A percentile compares a stretch with the other conserved stretches of the same genome.
phyloP scores from a whole-genome alignment of 2,888 invertebrate species.

The Panopea generosa region DNA sequence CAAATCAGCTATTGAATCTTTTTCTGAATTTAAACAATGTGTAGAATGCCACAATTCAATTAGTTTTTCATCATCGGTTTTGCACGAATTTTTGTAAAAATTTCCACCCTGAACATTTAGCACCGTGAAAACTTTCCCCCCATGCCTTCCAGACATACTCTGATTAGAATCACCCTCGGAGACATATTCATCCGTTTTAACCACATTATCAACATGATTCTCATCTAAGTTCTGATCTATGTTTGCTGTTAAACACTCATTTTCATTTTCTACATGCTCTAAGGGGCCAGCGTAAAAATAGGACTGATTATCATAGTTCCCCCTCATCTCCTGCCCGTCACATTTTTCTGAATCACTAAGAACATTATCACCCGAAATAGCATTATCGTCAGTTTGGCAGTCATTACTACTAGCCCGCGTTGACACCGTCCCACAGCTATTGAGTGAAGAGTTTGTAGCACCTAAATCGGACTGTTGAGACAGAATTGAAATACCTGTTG shows the following conservation, averaged over 20 bases:
- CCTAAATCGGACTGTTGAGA: conserved; percentile 63
- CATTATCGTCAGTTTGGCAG: conserved; percentile 45
- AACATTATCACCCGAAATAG: conserved; percentile 23
- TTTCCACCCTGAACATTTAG: conserved; percentile 70
- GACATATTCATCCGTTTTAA: conserved; percentile 13
- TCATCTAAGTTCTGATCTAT: not conserved
- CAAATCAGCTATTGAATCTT: conserved; percentile 60
- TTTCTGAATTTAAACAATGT: conserved; percentile 59
- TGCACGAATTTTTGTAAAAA: conserved; percentile 62
- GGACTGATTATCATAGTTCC: conserved; percentile 59
- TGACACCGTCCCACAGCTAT: conserved; percentile 57
- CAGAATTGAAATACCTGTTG: conserved; percentile 60
- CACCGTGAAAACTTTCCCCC: conserved; percentile 72
- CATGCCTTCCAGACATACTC: conserved; percentile 40
- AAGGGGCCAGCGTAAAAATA: conserved; percentile 66
- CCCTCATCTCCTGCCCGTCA: conserved; percentile 22
- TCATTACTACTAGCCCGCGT: conserved; percentile 61
- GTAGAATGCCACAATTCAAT: conserved; percentile 72
- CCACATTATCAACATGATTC: conserved; percentile 10
- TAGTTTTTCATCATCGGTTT: conserved; percentile 82
- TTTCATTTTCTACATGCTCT: conserved; percentile 34
- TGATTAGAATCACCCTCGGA: conserved; percentile 37
- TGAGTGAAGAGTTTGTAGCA: conserved; percentile 59
- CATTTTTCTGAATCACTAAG: conserved; percentile 52
- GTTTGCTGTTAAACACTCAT: conserved; percentile 2